Evolutionary conservation across 2,888 invertebrate species (phyloP), one percentile per base, ranked within the genome.

Genomic region (Apantesis nais): DNA sequence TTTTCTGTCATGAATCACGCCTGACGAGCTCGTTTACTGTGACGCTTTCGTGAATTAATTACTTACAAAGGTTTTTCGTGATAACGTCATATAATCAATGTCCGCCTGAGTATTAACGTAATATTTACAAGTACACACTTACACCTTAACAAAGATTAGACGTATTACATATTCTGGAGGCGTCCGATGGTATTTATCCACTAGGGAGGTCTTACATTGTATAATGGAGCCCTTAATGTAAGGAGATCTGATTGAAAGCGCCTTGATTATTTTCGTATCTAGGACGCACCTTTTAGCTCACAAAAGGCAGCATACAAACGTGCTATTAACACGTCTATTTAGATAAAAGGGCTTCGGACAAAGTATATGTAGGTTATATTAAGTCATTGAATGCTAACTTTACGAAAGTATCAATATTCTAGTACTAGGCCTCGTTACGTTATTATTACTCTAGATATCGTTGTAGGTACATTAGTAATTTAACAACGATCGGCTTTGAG

Each of bases 291-390:
- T 70, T 73, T 68, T 76, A 77, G 78, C 80, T 78, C 77, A 74
- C 77, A 83, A 83, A 81, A 72, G 73, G 74, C 71, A 76, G 78
- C 78, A 86, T 85, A 86, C 85, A 85, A 82, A 84, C 87, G 87
- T 87, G 86, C 85, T 82, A 81, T 81, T 79, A 78, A 84, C 81
- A 79, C 76, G 78, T 76, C 78, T 75, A 86, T 80, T 87, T 89
- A 89, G 89, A 84, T 85, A 83, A 79, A 81, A 85, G 82, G 79
- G 82, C 83, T 82, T 77, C 72, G 81, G 81, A 83, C 82, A 88
- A 88, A 86, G 81, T 84, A 55, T 25, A 14, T 55, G 55, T 55
- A n/a, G 55, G 55, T 55, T 55, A 55, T 55, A 22, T 55, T 55
- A 25, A 25, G 55, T 55, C 25, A 55, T 55, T 55, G n/a, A 55